Base-by-base conservation (phyloP, 1,140 invertebrate species). In the Drosophila punjabiensis region DNA sequence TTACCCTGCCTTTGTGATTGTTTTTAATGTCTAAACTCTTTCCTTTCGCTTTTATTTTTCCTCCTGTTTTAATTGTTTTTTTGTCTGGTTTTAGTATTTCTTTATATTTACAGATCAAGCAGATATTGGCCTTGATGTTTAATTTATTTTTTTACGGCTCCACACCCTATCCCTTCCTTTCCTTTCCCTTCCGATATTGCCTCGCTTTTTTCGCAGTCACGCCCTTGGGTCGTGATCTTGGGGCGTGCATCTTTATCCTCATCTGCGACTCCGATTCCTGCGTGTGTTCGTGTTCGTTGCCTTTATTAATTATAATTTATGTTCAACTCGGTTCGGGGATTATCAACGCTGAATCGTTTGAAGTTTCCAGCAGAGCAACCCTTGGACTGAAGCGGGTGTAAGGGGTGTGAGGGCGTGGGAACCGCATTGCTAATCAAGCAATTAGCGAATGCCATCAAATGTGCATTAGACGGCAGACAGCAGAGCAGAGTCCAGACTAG, bases 231-330 rank as follows among this genome's bases (percentile, higher is more conserved):
- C 61, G 65, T 76, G 85, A 75, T 68, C 60, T 63, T 30, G 45
- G 45, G 43, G 55, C 56, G 43, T 75, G 56, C 64, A 43, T 60
- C 62, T 64, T 47, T 48, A 60, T 68, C 47, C 24, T 45, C 48
- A 43, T 37, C 66, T 35, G 32, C 32, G 30, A 24, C 37, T 24
- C 24, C 45, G 20, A 32, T 35, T 50, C 37, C 16, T 28, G 67
- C 45, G 35, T 56, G 53, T 77, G 33, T 18, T 56, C 66, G 35
- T 52, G 53, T 76, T 60, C 68, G 45, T 77, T 60, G 53, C 62
- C 75, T 85, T 81, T 90, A 86, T 90, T 86, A 90, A 90, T 90
- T 90, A 81, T 86, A 90, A 82, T 89, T 90, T 80, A 89, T 90
- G 86, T 68, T 82, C 73, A 62, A 73, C 79, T 82, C 76, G 50